A percentile compares a stretch with the other conserved stretches of the same genome.
phyloP scores from a whole-genome alignment of 1,140 invertebrate genomes.

The Eupristina koningsbergeri region DNA sequence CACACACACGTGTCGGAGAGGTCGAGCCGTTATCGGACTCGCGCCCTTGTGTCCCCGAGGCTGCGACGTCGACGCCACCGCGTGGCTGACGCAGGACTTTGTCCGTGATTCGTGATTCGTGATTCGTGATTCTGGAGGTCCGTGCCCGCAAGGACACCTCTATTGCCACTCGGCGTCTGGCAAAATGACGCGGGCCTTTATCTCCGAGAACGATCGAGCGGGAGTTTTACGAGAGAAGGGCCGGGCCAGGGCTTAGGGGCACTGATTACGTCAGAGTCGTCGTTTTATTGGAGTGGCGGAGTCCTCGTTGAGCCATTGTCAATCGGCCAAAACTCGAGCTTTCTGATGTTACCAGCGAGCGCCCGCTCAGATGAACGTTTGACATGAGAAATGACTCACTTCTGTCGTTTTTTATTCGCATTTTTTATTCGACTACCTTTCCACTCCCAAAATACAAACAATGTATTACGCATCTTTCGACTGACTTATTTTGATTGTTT shows the following conservation, averaged over 20 bases:
- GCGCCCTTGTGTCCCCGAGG: constrained; percentile 22
- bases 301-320: background rate
- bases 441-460: too few relatives aligned
- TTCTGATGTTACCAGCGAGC: too few relatives aligned
- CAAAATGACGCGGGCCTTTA: background rate
- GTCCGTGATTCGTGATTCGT: too few relatives aligned
- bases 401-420: too few relatives aligned
- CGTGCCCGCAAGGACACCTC: background rate
- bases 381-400: too few relatives aligned
- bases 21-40: constrained; percentile 49
- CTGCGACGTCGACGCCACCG: background rate
- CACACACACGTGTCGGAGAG: constrained; percentile 27
- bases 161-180: background rate
- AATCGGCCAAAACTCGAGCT: background rate
- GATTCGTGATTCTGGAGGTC: too few relatives aligned
- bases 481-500: too few relatives aligned
- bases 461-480: too few relatives aligned
- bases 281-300: background rate
- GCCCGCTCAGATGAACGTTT: too few relatives aligned
- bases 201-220: background rate
- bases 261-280: background rate
- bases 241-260: background rate
- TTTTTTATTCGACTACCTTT: too few relatives aligned
- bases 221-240: background rate
- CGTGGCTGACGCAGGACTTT: too few relatives aligned